A percentile compares a stretch with the other conserved stretches of the same genome.
Conservation (phyloP, 1,140 invertebrate genomes). For the Ips nitidus region DNA sequence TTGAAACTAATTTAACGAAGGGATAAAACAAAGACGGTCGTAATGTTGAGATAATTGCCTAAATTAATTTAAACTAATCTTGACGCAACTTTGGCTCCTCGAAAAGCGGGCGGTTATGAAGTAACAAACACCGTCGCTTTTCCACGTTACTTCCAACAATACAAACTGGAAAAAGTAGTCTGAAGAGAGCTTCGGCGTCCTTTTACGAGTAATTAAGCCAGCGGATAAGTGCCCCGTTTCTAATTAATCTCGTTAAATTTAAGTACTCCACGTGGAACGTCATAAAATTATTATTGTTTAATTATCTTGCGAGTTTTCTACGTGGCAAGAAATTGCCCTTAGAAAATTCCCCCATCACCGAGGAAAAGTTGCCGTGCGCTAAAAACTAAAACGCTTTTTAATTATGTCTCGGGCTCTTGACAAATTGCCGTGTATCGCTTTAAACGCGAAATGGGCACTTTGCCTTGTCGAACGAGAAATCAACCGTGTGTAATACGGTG, state of each 20-base stretch:
- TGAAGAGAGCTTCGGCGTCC: not conserved
- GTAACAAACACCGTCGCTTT: too few relatives aligned
- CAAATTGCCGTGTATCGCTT: conserved; percentile 13
- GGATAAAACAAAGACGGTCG: conserved; percentile 18
- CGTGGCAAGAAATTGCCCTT: too few relatives aligned
- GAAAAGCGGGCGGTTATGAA: not conserved
- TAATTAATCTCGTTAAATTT: conserved; percentile 9
- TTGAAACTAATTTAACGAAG: conserved; percentile 24
- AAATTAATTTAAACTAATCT: conserved; percentile 27
- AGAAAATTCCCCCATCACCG: too few relatives aligned
- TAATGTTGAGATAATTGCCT: conserved; percentile 23
- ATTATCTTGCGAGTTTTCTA: not conserved
- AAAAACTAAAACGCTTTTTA: conserved; percentile 12
- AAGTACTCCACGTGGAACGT: conserved; percentile 2
- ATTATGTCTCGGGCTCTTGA: conserved; percentile 16
- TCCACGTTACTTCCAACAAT: too few relatives aligned
- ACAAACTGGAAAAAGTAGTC: too few relatives aligned
- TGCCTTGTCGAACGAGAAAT: conserved; percentile 12
- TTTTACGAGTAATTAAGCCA: conserved; percentile 10
- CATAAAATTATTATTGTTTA: conserved; percentile 9
- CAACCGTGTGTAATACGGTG: not conserved
- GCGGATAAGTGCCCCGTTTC: conserved; percentile 1
- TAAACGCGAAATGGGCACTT: conserved; percentile 16
- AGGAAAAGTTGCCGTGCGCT: conserved; percentile 7
- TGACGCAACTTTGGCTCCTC: conserved; percentile 6